Conservation (phyloP, 1,140 invertebrate species). For the Himalopsyche phryganea region DNA sequence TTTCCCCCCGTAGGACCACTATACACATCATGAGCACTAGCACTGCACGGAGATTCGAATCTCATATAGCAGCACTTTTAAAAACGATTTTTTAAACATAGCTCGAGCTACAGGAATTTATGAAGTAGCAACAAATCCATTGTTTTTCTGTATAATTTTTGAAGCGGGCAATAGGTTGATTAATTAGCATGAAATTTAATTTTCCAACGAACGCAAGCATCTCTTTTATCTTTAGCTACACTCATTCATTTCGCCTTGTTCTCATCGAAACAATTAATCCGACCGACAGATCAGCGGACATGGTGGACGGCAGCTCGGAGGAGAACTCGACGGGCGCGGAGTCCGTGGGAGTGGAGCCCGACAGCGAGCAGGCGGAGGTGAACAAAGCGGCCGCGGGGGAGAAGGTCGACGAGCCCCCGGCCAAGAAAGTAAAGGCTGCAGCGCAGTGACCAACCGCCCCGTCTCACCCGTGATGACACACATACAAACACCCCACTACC, state of each 20-base stretch:
- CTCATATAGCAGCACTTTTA: no score
- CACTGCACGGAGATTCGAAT: no score
- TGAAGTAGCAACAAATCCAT: no score
- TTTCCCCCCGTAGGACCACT: no score
- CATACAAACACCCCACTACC: slow-evolving; percentile 5
- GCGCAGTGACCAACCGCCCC: slow-evolving; percentile 45
- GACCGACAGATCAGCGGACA: slow-evolving; percentile 43
- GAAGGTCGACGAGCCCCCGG: slow-evolving; percentile 37
- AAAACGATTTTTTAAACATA: no score
- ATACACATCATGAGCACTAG: no score
- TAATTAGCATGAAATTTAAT: no score
- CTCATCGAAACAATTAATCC: neutral
- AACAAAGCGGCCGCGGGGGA: neutral
- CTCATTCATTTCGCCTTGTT: neutral
- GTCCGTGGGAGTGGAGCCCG: slow-evolving; percentile 44
- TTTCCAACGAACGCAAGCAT: no score
- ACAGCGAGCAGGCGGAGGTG: slow-evolving; percentile 43
- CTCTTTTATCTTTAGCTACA: no score
- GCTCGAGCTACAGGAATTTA: no score
- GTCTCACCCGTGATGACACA: slow-evolving; percentile 9
- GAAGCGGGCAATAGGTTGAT: no score
- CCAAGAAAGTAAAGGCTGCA: slow-evolving; percentile 48
- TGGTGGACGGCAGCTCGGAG: slow-evolving; percentile 47
- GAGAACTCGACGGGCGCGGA: slow-evolving; percentile 49
- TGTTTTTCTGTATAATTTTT: no score